A percentile compares a stretch with the other conserved stretches of the same genome.
These are phyloP conservation scores for Malthinus seriepunctatus DNA, from an alignment of 2,888 invertebrate genomes.

Conservation along the genomic window DNA sequence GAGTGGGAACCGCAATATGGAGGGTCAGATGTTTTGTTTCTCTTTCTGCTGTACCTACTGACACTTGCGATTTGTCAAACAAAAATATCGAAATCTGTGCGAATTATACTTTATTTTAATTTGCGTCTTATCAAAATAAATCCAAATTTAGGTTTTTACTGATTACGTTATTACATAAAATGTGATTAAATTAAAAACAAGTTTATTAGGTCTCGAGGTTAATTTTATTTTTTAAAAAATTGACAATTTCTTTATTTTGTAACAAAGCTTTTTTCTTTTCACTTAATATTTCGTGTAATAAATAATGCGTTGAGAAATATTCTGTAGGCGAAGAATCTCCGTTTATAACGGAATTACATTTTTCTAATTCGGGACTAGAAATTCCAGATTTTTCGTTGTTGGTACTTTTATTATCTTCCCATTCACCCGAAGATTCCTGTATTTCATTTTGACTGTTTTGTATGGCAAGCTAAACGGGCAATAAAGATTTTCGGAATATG, in stretches of 20 bases:
- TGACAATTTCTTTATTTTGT: constrained; percentile 37
- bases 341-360: constrained; percentile 1
- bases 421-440: constrained; percentile 2
- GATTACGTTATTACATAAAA: constrained; percentile 4
- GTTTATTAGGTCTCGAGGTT: constrained; percentile 15
- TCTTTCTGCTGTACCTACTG: background rate
- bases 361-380: constrained; percentile 22
- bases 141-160: background rate
- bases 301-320: constrained; percentile 33
- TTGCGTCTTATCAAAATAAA: background rate
- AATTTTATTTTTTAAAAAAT: constrained; percentile 37
- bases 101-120: background rate
- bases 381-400: constrained; percentile 8
- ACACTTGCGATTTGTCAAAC: background rate
- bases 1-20: constrained; percentile 21
- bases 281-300: constrained; percentile 39
- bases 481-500: too few relatives aligned
- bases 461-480: too few relatives aligned
- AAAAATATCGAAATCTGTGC: too few relatives aligned
- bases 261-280: constrained; percentile 41
- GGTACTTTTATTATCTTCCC: constrained; percentile 4
- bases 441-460: constrained; percentile 2
- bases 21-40: constrained; percentile 11
- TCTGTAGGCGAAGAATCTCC: constrained; percentile 10
- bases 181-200: constrained; percentile 1